Percentiles rank a stretch among this genome's conserved stretches.
These are phyloP conservation scores for Brachypterus glaber DNA, from an alignment of 2,888 invertebrate species.

Conservation along the genomic window DNA sequence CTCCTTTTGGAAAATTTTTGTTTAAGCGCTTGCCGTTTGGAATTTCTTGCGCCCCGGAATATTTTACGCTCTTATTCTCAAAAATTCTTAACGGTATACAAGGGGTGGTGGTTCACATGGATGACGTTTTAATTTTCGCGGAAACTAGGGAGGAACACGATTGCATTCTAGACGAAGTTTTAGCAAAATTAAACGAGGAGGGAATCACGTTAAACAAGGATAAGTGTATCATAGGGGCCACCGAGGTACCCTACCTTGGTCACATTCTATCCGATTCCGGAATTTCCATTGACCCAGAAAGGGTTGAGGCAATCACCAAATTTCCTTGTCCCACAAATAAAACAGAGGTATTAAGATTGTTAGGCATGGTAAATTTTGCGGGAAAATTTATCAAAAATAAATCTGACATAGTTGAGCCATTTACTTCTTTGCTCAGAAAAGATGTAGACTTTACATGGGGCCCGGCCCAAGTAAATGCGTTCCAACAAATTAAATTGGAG, in stretches of 20 bases:
- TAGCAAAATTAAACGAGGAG: conserved; percentile 18
- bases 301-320: conserved; percentile 18
- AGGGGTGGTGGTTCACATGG: conserved; percentile 14
- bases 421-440: conserved; percentile 7
- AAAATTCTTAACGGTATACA: conserved; percentile 14
- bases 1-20: conserved; percentile 16
- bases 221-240: conserved; percentile 26
- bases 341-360: conserved; percentile 17
- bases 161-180: conserved; percentile 19
- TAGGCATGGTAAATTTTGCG: conserved; percentile 15
- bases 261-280: conserved; percentile 21
- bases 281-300: conserved; percentile 16
- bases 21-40: conserved; percentile 16
- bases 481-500: conserved; percentile 9
- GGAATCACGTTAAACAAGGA: conserved; percentile 24
- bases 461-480: conserved; percentile 8
- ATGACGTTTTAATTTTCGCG: conserved; percentile 18
- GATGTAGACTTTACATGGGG: conserved; percentile 8
- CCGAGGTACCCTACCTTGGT: conserved; percentile 25
- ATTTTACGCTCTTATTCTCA: conserved; percentile 11
- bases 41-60: conserved; percentile 16
- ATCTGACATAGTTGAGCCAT: conserved; percentile 10
- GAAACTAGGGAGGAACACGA: conserved; percentile 20
- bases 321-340: conserved; percentile 22
- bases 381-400: conserved; percentile 8